Conservation (phyloP, 2,113 vertebrate species). For the Aplodontia rufa region DNA sequence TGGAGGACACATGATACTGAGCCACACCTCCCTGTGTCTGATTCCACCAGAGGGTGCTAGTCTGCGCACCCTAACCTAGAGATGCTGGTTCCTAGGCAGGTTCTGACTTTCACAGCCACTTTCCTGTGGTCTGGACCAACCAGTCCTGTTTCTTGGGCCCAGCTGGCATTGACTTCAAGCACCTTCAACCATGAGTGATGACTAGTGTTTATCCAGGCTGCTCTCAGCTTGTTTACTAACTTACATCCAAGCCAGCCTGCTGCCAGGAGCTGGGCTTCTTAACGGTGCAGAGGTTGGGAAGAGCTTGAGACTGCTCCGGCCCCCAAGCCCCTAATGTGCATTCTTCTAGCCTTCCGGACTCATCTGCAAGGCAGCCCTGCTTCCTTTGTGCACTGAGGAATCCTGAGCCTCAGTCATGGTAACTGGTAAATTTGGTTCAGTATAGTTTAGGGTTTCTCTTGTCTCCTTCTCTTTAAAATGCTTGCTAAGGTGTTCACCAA, state of each 20-base stretch:
- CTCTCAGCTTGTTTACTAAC: not conserved
- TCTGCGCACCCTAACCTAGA: not conserved
- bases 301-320: not conserved
- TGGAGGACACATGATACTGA: not conserved
- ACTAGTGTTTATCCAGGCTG: not conserved
- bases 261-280: not conserved
- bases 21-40: rapidly evolving
- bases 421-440: not conserved
- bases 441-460: not conserved
- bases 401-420: not conserved
- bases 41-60: not conserved
- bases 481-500: not conserved
- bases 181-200: rapidly evolving
- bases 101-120: too few relatives aligned
- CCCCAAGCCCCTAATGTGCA: not conserved
- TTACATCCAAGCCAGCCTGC: not conserved
- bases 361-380: not conserved
- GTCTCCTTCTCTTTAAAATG: not conserved
- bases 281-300: not conserved
- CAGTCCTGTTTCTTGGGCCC: not conserved
- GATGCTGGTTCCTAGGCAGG: not conserved
- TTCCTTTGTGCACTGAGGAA: too few relatives aligned
- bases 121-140: not conserved
- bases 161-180: not conserved
- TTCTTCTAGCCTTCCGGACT: not conserved